Percentiles rank a stretch among this genome's conserved stretches.
These are phyloP conservation scores for Pseudomyrmex sp. DNA, from an alignment of 1,140 invertebrate species.

Conservation along the genomic window DNA sequence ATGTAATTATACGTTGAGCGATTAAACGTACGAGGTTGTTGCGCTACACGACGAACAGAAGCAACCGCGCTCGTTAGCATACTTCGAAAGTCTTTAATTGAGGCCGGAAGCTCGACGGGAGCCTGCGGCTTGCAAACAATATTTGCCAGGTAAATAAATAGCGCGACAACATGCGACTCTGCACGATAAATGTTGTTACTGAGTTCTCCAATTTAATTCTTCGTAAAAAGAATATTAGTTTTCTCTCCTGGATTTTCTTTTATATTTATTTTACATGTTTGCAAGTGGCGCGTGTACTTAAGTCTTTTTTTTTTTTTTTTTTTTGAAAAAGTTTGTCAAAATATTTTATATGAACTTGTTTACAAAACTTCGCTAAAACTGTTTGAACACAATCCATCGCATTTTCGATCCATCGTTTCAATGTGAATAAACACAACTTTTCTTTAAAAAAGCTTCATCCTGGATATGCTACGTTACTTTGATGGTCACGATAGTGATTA, in stretches of 20 bases:
- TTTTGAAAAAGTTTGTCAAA: no score
- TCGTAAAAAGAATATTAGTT: background rate
- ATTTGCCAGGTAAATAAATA: slow-evolving; percentile 48
- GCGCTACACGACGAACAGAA: slow-evolving; percentile 8
- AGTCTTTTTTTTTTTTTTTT: no score
- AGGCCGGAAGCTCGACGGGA: slow-evolving; percentile 15
- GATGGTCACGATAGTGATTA: background rate
- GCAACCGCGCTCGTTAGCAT: slow-evolving; percentile 50
- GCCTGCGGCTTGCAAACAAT: slow-evolving; percentile 36
- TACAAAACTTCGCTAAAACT: no score
- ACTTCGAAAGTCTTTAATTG: slow-evolving; percentile 61
- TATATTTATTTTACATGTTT: background rate
- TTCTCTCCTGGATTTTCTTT: background rate
- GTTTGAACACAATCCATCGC: no score
- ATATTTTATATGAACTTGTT: no score
- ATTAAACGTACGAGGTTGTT: slow-evolving; percentile 48
- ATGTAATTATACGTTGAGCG: slow-evolving; percentile 46
- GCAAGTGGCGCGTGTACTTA: no score
- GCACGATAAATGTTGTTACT: slow-evolving; percentile 31
- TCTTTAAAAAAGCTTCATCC: no score
- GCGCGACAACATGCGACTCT: slow-evolving; percentile 25
- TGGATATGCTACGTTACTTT: background rate
- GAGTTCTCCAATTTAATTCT: slow-evolving; percentile 14
- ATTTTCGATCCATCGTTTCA: no score
- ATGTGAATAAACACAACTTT: no score